A percentile compares a stretch with the other conserved stretches of the same genome.
phyloP scores from a whole-genome alignment of 2,888 invertebrate species.

The Spicauda simplicius region DNA sequence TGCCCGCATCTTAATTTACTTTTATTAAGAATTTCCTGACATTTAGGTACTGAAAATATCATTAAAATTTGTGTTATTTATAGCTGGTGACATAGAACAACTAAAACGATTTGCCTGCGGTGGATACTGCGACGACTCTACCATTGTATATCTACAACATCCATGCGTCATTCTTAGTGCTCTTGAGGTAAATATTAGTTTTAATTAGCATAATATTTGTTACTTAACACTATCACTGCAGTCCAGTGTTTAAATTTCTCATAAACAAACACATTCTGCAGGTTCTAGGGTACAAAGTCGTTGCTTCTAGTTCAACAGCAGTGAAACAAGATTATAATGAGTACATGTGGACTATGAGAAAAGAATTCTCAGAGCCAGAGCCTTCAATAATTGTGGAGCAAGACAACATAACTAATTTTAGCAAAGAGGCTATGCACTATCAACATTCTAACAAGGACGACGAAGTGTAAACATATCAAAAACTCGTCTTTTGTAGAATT shows the following conservation, averaged over 20 bases:
- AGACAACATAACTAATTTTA: constrained; percentile 86
- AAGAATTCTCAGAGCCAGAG: constrained; percentile 93
- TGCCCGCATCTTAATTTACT: neutral
- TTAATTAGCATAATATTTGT: constrained; percentile 7
- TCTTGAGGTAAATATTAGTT: constrained; percentile 86
- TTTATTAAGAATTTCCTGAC: too few relatives aligned
- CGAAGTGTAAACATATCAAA: constrained; percentile 64
- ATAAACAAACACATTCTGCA: constrained; percentile 46
- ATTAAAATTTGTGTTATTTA: constrained; percentile 6
- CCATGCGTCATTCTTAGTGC: constrained; percentile 94
- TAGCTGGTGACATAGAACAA: constrained; percentile 92
- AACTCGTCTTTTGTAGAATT: constrained; percentile 42
- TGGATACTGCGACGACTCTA: constrained; percentile 93
- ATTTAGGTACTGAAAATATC: too few relatives aligned
- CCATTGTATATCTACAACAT: constrained; percentile 94
- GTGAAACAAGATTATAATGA: constrained; percentile 95
- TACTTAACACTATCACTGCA: neutral
- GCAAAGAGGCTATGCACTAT: constrained; percentile 84
- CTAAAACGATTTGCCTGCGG: constrained; percentile 93
- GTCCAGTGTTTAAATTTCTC: neutral
- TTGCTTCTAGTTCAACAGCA: constrained; percentile 93
- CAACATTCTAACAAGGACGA: constrained; percentile 76
- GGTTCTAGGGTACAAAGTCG: constrained; percentile 94
- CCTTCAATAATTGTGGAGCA: constrained; percentile 87
- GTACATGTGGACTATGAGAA: constrained; percentile 97